These are phyloP conservation scores for Meghimatium bilineatum DNA, from an alignment of 2,888 invertebrate genomes.

Conservation along the genomic window DNA sequence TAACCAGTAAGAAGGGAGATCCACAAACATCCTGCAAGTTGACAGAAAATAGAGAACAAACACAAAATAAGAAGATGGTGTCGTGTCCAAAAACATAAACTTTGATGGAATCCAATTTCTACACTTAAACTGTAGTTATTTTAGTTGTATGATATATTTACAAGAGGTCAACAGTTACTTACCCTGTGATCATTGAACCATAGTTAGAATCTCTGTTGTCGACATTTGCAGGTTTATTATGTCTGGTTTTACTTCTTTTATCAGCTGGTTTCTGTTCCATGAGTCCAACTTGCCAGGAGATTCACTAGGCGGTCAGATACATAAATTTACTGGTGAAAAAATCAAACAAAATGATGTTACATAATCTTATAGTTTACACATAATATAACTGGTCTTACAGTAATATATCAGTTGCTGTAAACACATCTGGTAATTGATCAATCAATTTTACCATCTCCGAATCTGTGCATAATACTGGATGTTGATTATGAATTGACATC, in stretches of 20 bases:
- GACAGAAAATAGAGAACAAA: no score
- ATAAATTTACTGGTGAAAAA: constrained; percentile 31
- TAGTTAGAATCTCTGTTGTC: constrained; percentile 38
- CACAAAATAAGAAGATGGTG: no score
- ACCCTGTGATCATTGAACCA: constrained; percentile 48
- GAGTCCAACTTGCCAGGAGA: constrained; percentile 32
- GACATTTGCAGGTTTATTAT: constrained; percentile 18
- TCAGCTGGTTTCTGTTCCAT: constrained; percentile 44
- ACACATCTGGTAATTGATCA: no score
- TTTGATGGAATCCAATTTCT: no score
- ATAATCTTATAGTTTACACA: background rate
- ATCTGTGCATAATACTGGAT: no score
- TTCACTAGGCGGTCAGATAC: constrained; percentile 19
- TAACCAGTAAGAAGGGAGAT: no score
- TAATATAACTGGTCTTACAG: background rate
- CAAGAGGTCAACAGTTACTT: background rate
- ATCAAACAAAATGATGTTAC: background rate
- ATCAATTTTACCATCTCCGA: no score
- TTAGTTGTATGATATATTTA: no score
- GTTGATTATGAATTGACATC: no score
- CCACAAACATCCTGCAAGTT: no score
- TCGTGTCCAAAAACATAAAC: no score
- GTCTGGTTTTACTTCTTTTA: constrained; percentile 38
- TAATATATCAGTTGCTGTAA: background rate
- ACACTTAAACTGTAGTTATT: no score